Evolutionary conservation across 2,797 vertebrate genomes (phyloP).

Genomic region (Denticeps clupeoides): DNA sequence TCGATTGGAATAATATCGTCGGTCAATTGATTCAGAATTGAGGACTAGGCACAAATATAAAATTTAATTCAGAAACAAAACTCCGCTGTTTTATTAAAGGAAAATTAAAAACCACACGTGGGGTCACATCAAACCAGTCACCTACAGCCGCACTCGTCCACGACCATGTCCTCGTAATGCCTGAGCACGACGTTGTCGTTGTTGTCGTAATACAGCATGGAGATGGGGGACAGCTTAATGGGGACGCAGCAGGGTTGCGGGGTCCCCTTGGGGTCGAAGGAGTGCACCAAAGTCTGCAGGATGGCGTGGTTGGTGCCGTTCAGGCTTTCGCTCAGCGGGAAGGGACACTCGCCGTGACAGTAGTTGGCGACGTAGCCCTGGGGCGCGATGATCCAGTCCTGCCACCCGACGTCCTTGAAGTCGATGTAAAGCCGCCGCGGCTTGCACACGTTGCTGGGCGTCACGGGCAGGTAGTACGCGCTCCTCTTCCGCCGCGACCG

Average conservation of each 20-base stretch:
- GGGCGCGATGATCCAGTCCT: slow-evolving; percentile 92
- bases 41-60: too few species aligned
- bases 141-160: slow-evolving; percentile 88
- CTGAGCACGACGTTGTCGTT: slow-evolving; percentile 87
- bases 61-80: too few species aligned
- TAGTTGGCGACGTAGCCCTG: slow-evolving; percentile 93
- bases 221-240: slow-evolving; percentile 79
- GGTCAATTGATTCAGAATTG: too few species aligned
- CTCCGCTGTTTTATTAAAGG: neutral
- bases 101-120: too few species aligned
- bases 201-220: slow-evolving; percentile 90
- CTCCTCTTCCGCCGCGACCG: slow-evolving; percentile 45
- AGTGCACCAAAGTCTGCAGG: slow-evolving; percentile 82
- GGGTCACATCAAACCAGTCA: slow-evolving; percentile 46
- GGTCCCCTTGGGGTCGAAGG: slow-evolving; percentile 60
- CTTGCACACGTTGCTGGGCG: slow-evolving; percentile 65
- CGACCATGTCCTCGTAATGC: slow-evolving; percentile 93
- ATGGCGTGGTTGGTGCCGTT: slow-evolving; percentile 88
- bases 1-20: too few species aligned
- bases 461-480: slow-evolving; percentile 28
- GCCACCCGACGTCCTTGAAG: slow-evolving; percentile 90
- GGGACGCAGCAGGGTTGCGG: slow-evolving; percentile 88
- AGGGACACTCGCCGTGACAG: slow-evolving; percentile 82
- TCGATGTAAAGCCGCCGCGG: slow-evolving; percentile 77
- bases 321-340: slow-evolving; percentile 70